Evolutionary conservation across 2,113 vertebrate species (phyloP).

Genomic region (Nettapus auritus): DNA sequence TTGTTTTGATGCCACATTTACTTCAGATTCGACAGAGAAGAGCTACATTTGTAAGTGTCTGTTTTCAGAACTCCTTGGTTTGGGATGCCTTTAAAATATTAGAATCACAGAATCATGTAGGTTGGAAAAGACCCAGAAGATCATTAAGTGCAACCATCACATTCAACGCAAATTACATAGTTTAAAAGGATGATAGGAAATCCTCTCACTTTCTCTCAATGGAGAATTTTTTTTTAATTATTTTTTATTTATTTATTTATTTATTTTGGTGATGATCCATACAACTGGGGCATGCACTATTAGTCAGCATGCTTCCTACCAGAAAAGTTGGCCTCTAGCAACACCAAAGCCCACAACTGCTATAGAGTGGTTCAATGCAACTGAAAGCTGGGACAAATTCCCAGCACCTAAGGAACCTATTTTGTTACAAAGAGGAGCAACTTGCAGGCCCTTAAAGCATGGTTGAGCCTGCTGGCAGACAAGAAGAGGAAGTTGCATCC

Average conservation of each 20-base stretch:
- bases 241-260: background rate
- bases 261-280: background rate
- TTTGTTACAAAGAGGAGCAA: background rate
- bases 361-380: fast-evolving
- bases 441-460: background rate
- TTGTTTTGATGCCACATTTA: background rate
- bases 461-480: background rate
- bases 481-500: background rate
- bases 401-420: background rate
- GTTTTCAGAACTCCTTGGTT: background rate
- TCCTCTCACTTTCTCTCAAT: background rate
- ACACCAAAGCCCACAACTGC: background rate
- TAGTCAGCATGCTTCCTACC: background rate
- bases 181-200: background rate
- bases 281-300: background rate
- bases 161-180: background rate
- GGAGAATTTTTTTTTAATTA: background rate
- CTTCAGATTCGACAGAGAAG: background rate
- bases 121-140: background rate
- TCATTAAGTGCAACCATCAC: background rate
- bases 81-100: background rate
- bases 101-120: background rate
- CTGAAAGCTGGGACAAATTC: background rate
- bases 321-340: background rate
- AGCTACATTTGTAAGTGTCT: background rate